Evolutionary conservation across 2,113 vertebrate genomes (phyloP), one percentile per base, ranked within the genome.

Genomic region (Larimichthys crocea): DNA sequence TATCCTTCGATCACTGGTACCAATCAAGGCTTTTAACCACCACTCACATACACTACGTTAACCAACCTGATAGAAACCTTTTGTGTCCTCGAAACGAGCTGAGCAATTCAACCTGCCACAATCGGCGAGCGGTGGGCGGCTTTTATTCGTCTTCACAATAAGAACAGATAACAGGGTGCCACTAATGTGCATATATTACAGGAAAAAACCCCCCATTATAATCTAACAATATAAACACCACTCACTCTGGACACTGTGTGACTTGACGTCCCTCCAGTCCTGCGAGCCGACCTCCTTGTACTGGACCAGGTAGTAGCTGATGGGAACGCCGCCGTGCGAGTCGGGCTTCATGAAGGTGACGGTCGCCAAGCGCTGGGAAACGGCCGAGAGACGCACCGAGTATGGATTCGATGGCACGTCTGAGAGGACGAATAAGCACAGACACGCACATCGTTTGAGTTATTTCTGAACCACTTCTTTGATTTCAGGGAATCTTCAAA

Each of bases 181-280:
- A 40, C 35, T 40, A 40, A 40, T 40, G 35, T 40, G 7, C 35
- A 8, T 40, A 40, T 9, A 40, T 40, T 8, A 40, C 35, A 40
- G 35, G 5, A 31, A 31, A 29, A 29, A 31, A 31, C 31, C 26
- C 26, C 26, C 26, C 26, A 26, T 26, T 26, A 31, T 31, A 31
- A 31, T 31, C 31, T 5, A 31, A 31, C 7, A 8, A 35, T 35
- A 40, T 40, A 10, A 44, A 19, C 1, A 2, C 2, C 15, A 97
- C 98, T 99, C 88, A 99, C 98, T 99, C 91, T 98, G 97, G 86
- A 96, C 94, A 88, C 97, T 97, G 93, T 97, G 96, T n/a, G 98
- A 99, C 88, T 89, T 96, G 73, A 98, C 96, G 84, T 97, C 95
- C 94, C 96, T 98, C 98, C 97, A 99, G 44, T 96, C 97, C 85